A percentile compares a stretch with the other conserved stretches of the same genome.
Conservation (phyloP, 2,888 invertebrate species). For the Hybos culiciformis region DNA sequence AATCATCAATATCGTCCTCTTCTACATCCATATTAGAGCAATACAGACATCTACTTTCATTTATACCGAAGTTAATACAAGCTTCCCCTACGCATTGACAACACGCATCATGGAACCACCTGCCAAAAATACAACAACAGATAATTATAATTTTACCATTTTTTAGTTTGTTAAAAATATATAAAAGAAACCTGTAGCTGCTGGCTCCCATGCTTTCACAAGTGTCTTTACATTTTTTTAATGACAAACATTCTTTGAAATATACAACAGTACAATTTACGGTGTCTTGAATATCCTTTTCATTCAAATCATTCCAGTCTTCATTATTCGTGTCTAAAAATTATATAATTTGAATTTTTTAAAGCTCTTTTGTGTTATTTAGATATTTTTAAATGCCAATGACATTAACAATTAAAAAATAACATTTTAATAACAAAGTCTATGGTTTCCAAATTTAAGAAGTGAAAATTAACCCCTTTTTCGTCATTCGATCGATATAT, state of each 20-base stretch:
- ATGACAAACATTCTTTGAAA: constrained; percentile 77
- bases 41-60: constrained; percentile 60
- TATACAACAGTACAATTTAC: constrained; percentile 87
- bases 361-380: too few relatives aligned
- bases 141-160: neutral
- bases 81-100: constrained; percentile 84
- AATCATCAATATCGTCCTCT: too few relatives aligned
- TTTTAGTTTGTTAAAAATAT: constrained; percentile 24
- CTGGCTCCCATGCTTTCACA: constrained; percentile 42
- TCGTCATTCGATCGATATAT: too few relatives aligned
- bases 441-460: neutral
- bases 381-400: constrained; percentile 11
- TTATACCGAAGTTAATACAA: constrained; percentile 80
- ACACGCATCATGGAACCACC: constrained; percentile 89
- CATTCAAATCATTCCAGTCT: constrained; percentile 35
- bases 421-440: neutral
- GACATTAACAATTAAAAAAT: neutral
- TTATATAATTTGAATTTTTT: constrained; percentile 6
- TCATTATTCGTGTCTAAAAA: constrained; percentile 50
- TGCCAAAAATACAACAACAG: constrained; percentile 10
- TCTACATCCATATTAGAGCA: constrained; percentile 36
- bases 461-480: neutral
- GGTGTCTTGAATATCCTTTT: constrained; percentile 41
- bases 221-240: constrained; percentile 70
- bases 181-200: constrained; percentile 27